Evolutionary conservation across 92 coral and sea anemone genomes (phyloP), one percentile per base, ranked within the genome.

Genomic region (Paramuricea clavata): DNA sequence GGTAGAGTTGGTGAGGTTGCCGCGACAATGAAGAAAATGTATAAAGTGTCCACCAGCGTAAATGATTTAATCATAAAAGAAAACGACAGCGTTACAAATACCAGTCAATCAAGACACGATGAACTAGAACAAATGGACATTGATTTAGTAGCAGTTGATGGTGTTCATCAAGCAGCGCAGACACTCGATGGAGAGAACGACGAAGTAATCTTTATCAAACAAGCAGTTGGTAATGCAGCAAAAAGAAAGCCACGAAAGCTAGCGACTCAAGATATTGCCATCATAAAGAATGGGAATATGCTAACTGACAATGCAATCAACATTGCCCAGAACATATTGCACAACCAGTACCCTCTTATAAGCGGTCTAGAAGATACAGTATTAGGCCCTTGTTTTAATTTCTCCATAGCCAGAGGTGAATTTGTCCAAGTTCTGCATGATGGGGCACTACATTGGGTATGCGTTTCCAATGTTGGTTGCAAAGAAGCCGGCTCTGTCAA

Each of bases 1-100:
- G 86, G 90, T n/a, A 35, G 89, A 34, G 85, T 75, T 36, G 92
- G 92, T 31, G 33, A 85, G 64, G 64, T 32, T 50, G 89, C 92
- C 16, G 62, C 33, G 27, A 77, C 27, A 10, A 69, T 73, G 78
- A 74, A 47, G 82, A 83, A 83, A 69, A 77, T 61, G 47, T 21
- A 22, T 19, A 41, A 73, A 31, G 57, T 22, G 25, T 13, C 56
- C 9, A 16, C 12, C 57, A 15, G 54, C 25, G 32, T 52, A 13
- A 27, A 72, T 4, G 13, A 28, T 22, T 39, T 39, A 39, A 4
- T 39, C 44, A 39, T 39, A 4, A 10, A 39, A 4, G 44, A 39
- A 39, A 39, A 39, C 10, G 44, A 39, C 10, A 4, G 10, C 5
- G 44, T 4, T 10, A 39, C 5, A 39, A 39, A 4, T 4, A 10